Base-by-base conservation (phyloP, 1,140 invertebrate species). In the Drosophila athabasca region DNA sequence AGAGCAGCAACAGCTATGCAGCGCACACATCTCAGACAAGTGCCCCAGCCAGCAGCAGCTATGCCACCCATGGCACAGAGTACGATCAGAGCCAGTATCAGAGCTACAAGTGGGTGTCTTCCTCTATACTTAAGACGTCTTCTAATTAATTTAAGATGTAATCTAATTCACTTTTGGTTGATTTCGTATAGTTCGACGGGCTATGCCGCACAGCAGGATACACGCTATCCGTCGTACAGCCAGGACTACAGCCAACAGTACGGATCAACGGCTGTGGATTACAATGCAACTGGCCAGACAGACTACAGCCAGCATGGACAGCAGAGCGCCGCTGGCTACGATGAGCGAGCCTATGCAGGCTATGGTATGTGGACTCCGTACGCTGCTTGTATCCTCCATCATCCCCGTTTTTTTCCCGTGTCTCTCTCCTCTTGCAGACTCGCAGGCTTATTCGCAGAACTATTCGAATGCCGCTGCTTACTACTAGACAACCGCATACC, bases 41-140 rank as follows among this genome's bases (percentile, higher is more conserved):
- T 49, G 68, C 87, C 11, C 71, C 88, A 4, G 77, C 90, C 15
- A 91, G 67, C 55, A 83, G 62, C 41, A 87, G 76, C 48, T 91
- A 91, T 68, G 73, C 82, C 2, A 57, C 76, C 57, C 77, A 84
- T 22, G 68, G 68, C 39, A 67, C 75, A 11, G 90, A 91, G 26
- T 91, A 91, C 58, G 90, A 91, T 77, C 90, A 90, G 54, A 91
- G 85, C 65, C 90, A 91, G 67, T 91, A 91, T 53, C 89, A 90
- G 53, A 71, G 65, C 50, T 91, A 91, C 66, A 89, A 81, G 90
- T 91, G 69, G 53, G 76, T 70, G 50, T 22, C 17, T 31, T 62
- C n/a, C 17, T 62, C 8, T 19, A 0, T 8, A 24, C 8, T 13
- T 15, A 7, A 3, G 9, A 17, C 6, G 1, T 8, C 1, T 1